Percentiles rank a stretch among this genome's conserved stretches.
Conservation (phyloP, 2,888 invertebrate species). For the Chrysolina americana region DNA sequence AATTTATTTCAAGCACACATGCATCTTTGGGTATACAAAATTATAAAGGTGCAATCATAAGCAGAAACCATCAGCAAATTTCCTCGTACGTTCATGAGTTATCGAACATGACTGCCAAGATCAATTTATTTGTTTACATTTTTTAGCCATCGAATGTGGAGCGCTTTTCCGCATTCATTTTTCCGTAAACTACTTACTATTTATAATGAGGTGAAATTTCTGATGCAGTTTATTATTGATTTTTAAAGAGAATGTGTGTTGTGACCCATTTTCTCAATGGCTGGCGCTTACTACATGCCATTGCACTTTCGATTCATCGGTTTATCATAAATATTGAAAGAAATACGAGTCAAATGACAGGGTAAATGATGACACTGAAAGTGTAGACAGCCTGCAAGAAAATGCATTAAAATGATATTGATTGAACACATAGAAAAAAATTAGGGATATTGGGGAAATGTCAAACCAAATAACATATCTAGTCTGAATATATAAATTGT, state of each 20-base stretch:
- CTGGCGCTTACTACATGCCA: slow-evolving; percentile 54
- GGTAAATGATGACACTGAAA: background rate
- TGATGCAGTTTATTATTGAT: slow-evolving; percentile 46
- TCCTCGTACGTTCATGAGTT: background rate
- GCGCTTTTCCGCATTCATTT: slow-evolving; percentile 62
- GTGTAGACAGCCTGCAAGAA: no score
- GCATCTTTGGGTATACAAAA: no score
- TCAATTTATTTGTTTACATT: slow-evolving; percentile 21
- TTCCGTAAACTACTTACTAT: slow-evolving; percentile 60
- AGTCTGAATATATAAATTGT: no score
- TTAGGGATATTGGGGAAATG: no score
- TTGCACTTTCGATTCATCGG: slow-evolving; percentile 54
- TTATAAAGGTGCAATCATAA: no score
- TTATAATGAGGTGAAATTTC: slow-evolving; percentile 50
- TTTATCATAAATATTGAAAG: slow-evolving; percentile 43
- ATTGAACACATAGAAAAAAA: no score
- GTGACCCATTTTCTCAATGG: slow-evolving; percentile 62
- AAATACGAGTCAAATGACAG: background rate
- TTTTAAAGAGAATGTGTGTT: slow-evolving; percentile 62
- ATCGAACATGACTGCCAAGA: slow-evolving; percentile 18
- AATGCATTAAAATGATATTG: no score
- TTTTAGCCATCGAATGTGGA: slow-evolving; percentile 50
- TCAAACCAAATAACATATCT: no score
- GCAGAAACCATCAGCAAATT: background rate
- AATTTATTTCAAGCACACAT: no score